Evolutionary conservation across 1,140 invertebrate genomes (phyloP).

Genomic region (Amphibalanus amphitrite): DNA sequence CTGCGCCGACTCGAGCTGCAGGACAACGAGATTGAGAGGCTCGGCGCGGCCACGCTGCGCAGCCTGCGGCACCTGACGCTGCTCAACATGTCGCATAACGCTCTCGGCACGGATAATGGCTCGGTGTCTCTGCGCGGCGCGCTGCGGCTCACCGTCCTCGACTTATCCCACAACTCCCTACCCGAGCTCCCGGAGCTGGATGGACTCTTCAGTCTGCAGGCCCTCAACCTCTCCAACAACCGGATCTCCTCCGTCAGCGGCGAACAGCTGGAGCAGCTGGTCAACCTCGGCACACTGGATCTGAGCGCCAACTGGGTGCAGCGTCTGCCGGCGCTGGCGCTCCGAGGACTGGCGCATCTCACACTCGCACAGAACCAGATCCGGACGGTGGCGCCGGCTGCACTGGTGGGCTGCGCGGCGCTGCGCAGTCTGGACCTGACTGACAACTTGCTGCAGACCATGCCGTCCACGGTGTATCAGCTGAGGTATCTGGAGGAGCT

Average conservation of each 20-base stretch:
- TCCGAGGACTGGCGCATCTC: constrained; percentile 49
- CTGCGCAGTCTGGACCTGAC: neutral
- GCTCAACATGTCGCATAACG: constrained; percentile 72
- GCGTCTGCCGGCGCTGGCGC: constrained; percentile 42
- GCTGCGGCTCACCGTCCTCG: constrained; percentile 62
- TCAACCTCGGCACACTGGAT: constrained; percentile 69
- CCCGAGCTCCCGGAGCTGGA: constrained; percentile 64
- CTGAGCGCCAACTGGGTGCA: constrained; percentile 62
- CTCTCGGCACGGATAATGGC: constrained; percentile 29
- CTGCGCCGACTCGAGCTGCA: neutral
- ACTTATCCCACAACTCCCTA: constrained; percentile 71
- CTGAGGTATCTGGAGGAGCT: neutral
- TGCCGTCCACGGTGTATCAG: neutral
- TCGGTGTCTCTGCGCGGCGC: constrained; percentile 31
- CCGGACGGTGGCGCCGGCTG: neutral
- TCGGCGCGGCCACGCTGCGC: neutral
- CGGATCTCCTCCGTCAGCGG: constrained; percentile 58
- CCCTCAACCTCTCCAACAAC: constrained; percentile 70
- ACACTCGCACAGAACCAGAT: constrained; percentile 21
- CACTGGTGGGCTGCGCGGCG: neutral
- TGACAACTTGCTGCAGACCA: neutral
- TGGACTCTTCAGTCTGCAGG: constrained; percentile 61
- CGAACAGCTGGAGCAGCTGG: constrained; percentile 67
- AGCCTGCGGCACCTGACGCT: constrained; percentile 59
- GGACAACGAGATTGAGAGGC: neutral